Percentiles rank a stretch among this genome's conserved stretches.
Conservation (phyloP, 2,888 invertebrate genomes). For the Biston betularia region DNA sequence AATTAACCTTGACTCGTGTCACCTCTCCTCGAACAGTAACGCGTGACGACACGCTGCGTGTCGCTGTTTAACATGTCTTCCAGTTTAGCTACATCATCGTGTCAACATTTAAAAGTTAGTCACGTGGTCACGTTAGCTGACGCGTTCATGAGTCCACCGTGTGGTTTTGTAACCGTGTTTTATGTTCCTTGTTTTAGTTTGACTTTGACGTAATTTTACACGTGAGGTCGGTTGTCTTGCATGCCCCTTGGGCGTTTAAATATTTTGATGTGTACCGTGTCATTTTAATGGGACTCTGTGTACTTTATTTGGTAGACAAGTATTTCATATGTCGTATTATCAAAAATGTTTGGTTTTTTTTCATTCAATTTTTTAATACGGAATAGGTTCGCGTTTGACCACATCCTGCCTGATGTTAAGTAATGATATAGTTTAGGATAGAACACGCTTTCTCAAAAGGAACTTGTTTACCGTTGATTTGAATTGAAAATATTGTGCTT, state of each 20-base stretch:
- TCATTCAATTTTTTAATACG: too few species aligned
- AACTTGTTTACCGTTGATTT: too few species aligned
- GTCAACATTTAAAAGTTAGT: constrained; percentile 12
- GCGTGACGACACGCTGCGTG: constrained; percentile 34
- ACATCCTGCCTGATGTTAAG: too few species aligned
- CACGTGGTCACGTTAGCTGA: constrained; percentile 1
- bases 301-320: too few species aligned
- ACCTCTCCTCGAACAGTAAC: constrained; percentile 35
- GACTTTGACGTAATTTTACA: constrained; percentile 3
- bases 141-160: neutral
- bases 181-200: neutral
- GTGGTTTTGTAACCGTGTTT: neutral
- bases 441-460: too few species aligned
- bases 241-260: neutral
- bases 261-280: neutral
- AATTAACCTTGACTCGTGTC: constrained; percentile 55
- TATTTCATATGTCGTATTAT: too few species aligned
- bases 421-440: too few species aligned
- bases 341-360: too few species aligned
- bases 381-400: too few species aligned
- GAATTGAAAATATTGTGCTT: too few species aligned
- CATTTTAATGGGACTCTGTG: too few species aligned
- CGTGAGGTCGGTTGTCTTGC: neutral
- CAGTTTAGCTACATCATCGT: constrained; percentile 12
- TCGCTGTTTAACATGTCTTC: constrained; percentile 19